Conservation (phyloP, 2,797 vertebrate genomes). For the Eremophila alpestris region DNA sequence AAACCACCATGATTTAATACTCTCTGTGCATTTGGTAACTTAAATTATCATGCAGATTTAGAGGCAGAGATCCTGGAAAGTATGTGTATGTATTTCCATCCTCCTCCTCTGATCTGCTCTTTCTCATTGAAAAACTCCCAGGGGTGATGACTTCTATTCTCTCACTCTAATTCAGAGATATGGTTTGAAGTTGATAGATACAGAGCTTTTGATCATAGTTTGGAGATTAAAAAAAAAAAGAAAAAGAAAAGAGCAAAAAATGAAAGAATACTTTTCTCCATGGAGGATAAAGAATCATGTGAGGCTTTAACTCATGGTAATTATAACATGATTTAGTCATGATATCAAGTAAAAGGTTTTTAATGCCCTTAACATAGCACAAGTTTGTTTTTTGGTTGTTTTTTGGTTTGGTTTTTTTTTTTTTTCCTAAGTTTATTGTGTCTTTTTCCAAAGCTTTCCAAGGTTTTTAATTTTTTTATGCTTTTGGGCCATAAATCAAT, state of each 20-base stretch:
- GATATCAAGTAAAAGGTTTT: background rate
- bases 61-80: slow-evolving; percentile 54
- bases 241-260: background rate
- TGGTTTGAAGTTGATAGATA: slow-evolving; percentile 43
- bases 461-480: background rate
- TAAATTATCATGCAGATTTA: slow-evolving; percentile 53
- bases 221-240: background rate
- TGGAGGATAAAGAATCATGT: slow-evolving; percentile 4
- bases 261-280: background rate
- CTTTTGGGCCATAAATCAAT: background rate
- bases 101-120: slow-evolving; percentile 49
- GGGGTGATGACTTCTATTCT: slow-evolving; percentile 39
- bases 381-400: no score
- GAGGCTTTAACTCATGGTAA: slow-evolving; percentile 15
- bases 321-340: background rate
- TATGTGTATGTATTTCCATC: slow-evolving; percentile 47
- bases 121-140: slow-evolving; percentile 54
- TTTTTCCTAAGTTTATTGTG: background rate
- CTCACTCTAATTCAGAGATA: slow-evolving; percentile 47
- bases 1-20: slow-evolving; percentile 43
- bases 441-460: background rate
- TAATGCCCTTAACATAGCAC: background rate
- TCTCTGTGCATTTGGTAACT: slow-evolving; percentile 18
- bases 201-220: slow-evolving; percentile 65
- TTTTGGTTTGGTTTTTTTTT: background rate